Evolutionary conservation across 2,113 vertebrate species (phyloP).

Genomic region (Sylvia atricapilla): DNA sequence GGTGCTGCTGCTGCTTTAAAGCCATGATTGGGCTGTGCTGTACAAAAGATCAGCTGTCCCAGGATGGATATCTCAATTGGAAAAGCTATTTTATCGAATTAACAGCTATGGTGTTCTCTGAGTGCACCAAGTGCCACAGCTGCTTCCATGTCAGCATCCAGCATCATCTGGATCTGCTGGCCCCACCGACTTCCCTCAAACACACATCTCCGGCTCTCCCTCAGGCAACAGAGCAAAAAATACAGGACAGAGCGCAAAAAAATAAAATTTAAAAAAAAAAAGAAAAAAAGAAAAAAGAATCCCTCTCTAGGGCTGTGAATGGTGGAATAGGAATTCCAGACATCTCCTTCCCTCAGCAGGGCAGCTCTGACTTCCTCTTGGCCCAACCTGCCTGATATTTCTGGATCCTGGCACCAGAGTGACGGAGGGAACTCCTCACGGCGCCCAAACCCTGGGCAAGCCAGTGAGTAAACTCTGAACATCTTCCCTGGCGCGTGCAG

Average conservation of each 20-base stretch:
- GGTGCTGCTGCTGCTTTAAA: conserved; percentile 40
- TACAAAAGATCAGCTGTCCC: conserved; percentile 58
- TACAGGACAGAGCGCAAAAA: background rate
- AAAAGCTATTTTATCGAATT: conserved; percentile 63
- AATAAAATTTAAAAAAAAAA: background rate
- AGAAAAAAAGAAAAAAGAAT: background rate
- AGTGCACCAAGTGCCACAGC: conserved; percentile 53
- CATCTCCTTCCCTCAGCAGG: conserved; percentile 12
- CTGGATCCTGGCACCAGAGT: conserved; percentile 34
- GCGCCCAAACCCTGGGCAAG: background rate
- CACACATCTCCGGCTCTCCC: conserved; percentile 35
- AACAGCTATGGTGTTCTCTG: conserved; percentile 41
- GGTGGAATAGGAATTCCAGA: conserved; percentile 31
- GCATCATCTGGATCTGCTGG: conserved; percentile 51
- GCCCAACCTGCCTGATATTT: conserved; percentile 43
- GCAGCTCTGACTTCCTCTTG: conserved; percentile 45
- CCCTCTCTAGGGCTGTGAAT: conserved; percentile 14
- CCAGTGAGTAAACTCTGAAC: background rate
- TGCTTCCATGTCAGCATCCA: conserved; percentile 57
- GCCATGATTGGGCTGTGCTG: conserved; percentile 8
- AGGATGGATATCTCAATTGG: conserved; percentile 57
- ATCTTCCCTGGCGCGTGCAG: background rate
- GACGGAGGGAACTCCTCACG: conserved; percentile 17
- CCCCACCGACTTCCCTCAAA: background rate
- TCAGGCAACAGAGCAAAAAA: conserved; percentile 44